phyloP scores from a whole-genome alignment of 2,797 vertebrate species.

The Chelidonichthys spinosus region DNA sequence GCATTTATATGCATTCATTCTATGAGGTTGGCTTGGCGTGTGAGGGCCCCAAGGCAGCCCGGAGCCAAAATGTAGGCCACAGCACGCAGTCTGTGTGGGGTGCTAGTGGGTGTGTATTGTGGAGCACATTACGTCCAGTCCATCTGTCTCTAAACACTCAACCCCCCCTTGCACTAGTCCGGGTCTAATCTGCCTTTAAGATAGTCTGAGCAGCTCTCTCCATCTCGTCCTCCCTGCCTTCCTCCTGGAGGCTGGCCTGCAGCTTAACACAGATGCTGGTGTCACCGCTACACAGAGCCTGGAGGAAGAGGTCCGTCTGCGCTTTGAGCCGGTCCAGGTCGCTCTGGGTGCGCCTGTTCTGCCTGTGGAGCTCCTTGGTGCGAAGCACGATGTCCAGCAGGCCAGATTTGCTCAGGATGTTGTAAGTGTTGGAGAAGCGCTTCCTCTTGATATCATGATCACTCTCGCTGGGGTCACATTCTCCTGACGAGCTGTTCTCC shows the following conservation, averaged over 20 bases:
- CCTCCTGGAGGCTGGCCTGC: slow-evolving; percentile 83
- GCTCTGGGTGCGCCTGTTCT: slow-evolving; percentile 90
- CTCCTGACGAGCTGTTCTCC: slow-evolving; percentile 19
- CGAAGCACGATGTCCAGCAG: slow-evolving; percentile 94
- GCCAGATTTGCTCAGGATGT: slow-evolving; percentile 90
- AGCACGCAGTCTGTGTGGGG: slow-evolving; percentile 41
- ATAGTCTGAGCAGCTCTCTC: slow-evolving; percentile 33
- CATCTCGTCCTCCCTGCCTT: slow-evolving; percentile 56
- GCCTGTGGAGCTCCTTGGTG: slow-evolving; percentile 92
- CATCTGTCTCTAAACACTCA: slow-evolving; percentile 58
- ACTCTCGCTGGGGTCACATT: slow-evolving; percentile 7
- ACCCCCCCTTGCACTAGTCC: slow-evolving; percentile 34
- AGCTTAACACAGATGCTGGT: slow-evolving; percentile 84
- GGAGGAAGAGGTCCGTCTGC: slow-evolving; percentile 88
- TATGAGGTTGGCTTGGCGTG: slow-evolving; percentile 50
- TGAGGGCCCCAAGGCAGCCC: slow-evolving; percentile 51
- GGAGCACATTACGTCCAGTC: slow-evolving; percentile 61
- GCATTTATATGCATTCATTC: slow-evolving; percentile 18
- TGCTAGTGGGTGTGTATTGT: slow-evolving; percentile 20
- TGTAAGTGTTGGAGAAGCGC: slow-evolving; percentile 94
- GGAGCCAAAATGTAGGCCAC: slow-evolving; percentile 75
- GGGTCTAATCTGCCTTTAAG: slow-evolving; percentile 60
- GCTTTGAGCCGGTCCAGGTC: slow-evolving; percentile 90
- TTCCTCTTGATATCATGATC: slow-evolving; percentile 83
- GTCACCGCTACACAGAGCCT: slow-evolving; percentile 86